Percentiles rank a stretch among this genome's conserved stretches.
These are phyloP conservation scores for Neotoma lepida DNA, from an alignment of 2,113 vertebrate species.

Conservation along the genomic window DNA sequence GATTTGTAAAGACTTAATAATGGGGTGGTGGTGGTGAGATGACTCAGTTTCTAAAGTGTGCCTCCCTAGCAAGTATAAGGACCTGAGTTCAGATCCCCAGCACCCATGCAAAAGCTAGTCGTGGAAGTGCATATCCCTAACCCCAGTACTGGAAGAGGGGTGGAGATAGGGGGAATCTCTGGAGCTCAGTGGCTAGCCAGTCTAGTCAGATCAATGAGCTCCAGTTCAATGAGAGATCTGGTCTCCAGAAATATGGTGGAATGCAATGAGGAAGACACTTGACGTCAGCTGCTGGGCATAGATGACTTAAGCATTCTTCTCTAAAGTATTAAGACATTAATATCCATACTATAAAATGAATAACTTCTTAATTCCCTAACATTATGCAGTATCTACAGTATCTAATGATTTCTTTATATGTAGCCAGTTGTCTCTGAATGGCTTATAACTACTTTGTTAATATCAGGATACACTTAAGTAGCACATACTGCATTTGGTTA, in stretches of 20 bases:
- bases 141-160: neutral
- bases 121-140: neutral
- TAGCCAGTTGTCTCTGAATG: neutral
- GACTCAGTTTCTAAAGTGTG: neutral
- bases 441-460: conserved; percentile 41
- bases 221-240: neutral
- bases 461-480: neutral
- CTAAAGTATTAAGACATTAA: conserved; percentile 13
- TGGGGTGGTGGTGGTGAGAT: neutral
- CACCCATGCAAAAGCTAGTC: neutral
- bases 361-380: conserved; percentile 5
- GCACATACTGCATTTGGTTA: neutral
- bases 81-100: neutral
- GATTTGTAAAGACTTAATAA: neutral
- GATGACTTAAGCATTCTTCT: conserved; percentile 11
- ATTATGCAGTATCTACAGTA: neutral
- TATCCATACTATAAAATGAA: conserved; percentile 22
- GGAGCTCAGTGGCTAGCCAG: neutral
- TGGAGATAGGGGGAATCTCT: neutral
- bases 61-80: neutral
- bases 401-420: neutral
- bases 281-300: neutral
- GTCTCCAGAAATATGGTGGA: neutral
- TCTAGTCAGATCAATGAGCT: neutral
- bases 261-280: neutral